Base-by-base conservation (phyloP, 2,797 vertebrate genomes). In the Tapirus indicus region DNA sequence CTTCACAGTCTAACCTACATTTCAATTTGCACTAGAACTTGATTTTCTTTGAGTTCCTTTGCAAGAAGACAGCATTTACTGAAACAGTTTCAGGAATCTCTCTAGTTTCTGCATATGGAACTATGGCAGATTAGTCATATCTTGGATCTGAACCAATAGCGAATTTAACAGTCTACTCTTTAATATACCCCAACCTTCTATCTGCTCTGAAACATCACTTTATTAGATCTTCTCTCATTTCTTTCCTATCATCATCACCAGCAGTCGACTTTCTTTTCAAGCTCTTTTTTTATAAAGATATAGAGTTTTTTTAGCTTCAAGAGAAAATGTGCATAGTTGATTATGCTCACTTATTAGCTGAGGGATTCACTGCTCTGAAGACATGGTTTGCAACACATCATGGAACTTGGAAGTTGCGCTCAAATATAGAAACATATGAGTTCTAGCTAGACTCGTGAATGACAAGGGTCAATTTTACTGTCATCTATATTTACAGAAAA, bases 1-100 rank as follows among this genome's bases (percentile, higher is more conserved):
- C n/a, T 71, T 82, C 41, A 89, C 32, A 60, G 7, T 47, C 3
- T 56, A 91, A 92, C 58, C 56, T 93, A 35, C 9, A 84, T 94
- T 94, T 92, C 38, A 82, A 12, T 86, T 82, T 94, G 68, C 12
- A 72, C 64, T 94, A 69, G 86, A 77, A 29, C 11, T 91, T 96
- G 32, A 72, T 88, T 91, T 95, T 92, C 60, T 84, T 91, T 83
- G 20, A 93, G n/a, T 69, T 54, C 29, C 82, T 95, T 83, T 64
- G 47, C 49, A 69, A 92, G 20, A 83, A 64, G 16, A 69, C 29
- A 93, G 52, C 1, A 88, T 83, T 92, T 78, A 71, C 66, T 62
- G 49, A 86, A 88, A 69, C 27, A 62, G 44, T 52, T 91, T 95
- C 38, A 94, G 38, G 54, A 95, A 88, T 54, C 21, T 69, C 14